A percentile compares a stretch with the other conserved stretches of the same genome.
phyloP scores from a whole-genome alignment of 2,113 vertebrate genomes.

The Malurus melanocephalus region DNA sequence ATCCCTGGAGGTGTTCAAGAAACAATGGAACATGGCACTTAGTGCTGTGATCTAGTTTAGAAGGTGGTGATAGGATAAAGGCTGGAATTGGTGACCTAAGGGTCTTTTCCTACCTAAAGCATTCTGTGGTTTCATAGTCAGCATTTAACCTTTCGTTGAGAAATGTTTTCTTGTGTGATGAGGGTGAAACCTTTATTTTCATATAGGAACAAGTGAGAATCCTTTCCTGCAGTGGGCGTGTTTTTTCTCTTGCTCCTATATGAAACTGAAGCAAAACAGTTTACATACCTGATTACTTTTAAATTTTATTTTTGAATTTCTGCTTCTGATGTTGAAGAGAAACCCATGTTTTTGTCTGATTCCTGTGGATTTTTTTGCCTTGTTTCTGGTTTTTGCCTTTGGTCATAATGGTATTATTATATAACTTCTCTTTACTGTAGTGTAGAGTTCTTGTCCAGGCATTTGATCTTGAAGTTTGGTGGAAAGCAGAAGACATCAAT shows the following conservation, averaged over 20 bases:
- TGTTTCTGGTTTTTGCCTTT: background rate
- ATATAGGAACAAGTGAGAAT: too few relatives aligned
- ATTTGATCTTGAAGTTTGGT: background rate
- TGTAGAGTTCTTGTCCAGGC: background rate
- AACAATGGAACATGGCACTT: background rate
- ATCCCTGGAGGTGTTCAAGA: background rate
- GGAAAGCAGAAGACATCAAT: background rate
- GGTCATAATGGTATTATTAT: background rate
- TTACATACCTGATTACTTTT: background rate
- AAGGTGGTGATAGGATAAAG: background rate
- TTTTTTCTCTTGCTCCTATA: background rate
- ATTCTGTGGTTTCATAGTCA: background rate
- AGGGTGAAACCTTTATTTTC: background rate
- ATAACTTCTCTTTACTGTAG: background rate
- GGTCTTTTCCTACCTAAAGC: background rate
- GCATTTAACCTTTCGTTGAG: background rate
- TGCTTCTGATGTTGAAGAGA: background rate
- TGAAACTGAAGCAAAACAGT: background rate
- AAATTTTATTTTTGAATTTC: background rate
- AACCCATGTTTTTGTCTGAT: background rate
- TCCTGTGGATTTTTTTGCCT: background rate
- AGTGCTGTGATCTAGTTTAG: background rate
- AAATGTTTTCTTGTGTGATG: background rate
- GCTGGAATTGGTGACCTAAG: background rate
- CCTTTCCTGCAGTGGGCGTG: background rate